Evolutionary conservation across 2,888 invertebrate genomes (phyloP).

Genomic region (Drepana falcataria): DNA sequence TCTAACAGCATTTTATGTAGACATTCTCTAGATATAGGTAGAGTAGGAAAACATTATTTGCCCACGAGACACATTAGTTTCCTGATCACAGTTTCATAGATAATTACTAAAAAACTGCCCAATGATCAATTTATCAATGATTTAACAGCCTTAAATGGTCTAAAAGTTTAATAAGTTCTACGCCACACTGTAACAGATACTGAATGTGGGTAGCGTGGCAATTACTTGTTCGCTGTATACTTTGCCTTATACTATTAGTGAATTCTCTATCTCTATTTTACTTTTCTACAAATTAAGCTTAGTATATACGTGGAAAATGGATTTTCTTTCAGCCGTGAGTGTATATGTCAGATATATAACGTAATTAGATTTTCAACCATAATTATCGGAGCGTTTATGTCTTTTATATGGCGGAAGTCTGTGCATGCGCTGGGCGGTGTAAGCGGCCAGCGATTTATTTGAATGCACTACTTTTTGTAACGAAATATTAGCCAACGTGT

Average conservation of each 20-base stretch:
- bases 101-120: background rate
- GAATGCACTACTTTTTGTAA: background rate
- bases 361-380: background rate
- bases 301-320: background rate
- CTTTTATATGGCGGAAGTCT: background rate
- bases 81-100: too few species aligned
- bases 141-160: background rate
- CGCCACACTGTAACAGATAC: constrained; percentile 14
- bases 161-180: background rate
- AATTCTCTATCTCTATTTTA: constrained; percentile 11
- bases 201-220: constrained; percentile 23
- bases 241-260: constrained; percentile 18
- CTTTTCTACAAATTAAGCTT: background rate
- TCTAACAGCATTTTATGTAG: too few species aligned
- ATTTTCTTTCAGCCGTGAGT: background rate
- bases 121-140: background rate
- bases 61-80: too few species aligned
- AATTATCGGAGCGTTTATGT: background rate
- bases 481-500: background rate
- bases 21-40: too few species aligned
- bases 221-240: constrained; percentile 12
- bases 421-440: background rate
- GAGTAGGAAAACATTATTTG: too few species aligned
- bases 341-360: background rate
- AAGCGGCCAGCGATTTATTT: background rate